phyloP scores from a whole-genome alignment of 1,140 invertebrate species.

The Eueides isabella region DNA sequence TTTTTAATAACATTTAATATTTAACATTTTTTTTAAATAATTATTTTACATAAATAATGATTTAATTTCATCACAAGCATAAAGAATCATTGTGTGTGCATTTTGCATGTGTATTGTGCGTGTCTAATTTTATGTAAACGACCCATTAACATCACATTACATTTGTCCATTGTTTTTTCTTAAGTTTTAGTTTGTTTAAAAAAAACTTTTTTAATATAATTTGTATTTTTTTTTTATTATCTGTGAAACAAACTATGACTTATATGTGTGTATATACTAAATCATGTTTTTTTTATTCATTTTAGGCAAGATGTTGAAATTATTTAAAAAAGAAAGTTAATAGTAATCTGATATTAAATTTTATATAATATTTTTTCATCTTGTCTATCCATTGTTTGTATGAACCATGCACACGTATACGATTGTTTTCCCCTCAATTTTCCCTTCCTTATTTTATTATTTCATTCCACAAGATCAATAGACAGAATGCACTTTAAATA shows the following conservation, averaged over 20 bases:
- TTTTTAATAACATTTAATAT: too few species aligned
- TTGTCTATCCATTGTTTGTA: not conserved
- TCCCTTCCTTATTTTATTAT: not conserved
- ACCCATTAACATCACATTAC: conserved; percentile 22
- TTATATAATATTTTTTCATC: not conserved
- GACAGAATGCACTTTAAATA: not conserved
- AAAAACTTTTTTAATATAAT: not conserved
- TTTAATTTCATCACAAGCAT: conserved; percentile 24
- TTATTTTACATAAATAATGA: too few species aligned
- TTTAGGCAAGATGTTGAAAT: not conserved
- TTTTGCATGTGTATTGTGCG: conserved; percentile 35
- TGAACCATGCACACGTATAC: conserved; percentile 4
- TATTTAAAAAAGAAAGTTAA: not conserved
- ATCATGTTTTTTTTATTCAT: not conserved
- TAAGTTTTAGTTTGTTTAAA: conserved; percentile 7
- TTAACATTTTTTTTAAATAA: too few species aligned
- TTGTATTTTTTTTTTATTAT: not conserved
- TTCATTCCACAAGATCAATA: not conserved
- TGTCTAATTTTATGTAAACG: conserved; percentile 29
- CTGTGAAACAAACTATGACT: not conserved
- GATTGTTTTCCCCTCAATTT: not conserved
- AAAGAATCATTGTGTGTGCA: conserved; percentile 34
- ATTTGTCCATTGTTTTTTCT: conserved; percentile 30
- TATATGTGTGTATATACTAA: not conserved
- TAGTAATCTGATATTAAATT: too few species aligned